phyloP scores from a whole-genome alignment of 2,888 invertebrate genomes.

The Calephelis perditalis region DNA sequence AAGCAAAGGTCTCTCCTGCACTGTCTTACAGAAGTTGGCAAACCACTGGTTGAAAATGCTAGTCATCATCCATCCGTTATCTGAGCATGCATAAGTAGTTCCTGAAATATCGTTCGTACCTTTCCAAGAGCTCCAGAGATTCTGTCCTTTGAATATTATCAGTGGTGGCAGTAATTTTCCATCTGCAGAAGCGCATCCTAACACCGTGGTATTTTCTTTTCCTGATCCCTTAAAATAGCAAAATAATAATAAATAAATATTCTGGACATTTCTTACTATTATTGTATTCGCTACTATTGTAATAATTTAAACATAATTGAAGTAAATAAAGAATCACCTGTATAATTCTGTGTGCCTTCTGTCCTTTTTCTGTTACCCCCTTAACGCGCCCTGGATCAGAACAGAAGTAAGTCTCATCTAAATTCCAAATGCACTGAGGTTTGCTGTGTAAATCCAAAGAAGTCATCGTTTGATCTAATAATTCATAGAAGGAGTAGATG shows the following conservation, averaged over 20 bases:
- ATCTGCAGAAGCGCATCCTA: no score
- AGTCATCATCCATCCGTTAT: conserved; percentile 19
- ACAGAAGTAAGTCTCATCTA: neutral
- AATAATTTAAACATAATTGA: no score
- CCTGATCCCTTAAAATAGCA: no score
- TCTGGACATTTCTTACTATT: no score
- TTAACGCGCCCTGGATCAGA: neutral
- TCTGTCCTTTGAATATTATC: no score
- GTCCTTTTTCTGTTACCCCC: neutral
- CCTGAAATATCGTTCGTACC: no score
- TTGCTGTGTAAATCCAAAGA: neutral
- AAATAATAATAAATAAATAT: no score
- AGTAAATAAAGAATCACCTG: neutral
- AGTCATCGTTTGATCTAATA: neutral
- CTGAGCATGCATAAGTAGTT: conserved; percentile 12
- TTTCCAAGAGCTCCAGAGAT: no score
- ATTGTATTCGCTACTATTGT: no score
- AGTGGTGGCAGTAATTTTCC: no score
- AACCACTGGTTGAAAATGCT: conserved; percentile 18
- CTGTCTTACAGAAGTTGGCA: conserved; percentile 18
- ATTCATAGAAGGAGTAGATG: neutral
- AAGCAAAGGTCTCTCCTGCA: conserved; percentile 19
- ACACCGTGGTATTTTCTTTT: no score
- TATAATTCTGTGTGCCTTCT: neutral
- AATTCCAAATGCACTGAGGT: neutral